Percentiles rank a stretch among this genome's conserved stretches.
phyloP scores from a whole-genome alignment of 1,140 invertebrate genomes.

The Rhagoletis pomonella region DNA sequence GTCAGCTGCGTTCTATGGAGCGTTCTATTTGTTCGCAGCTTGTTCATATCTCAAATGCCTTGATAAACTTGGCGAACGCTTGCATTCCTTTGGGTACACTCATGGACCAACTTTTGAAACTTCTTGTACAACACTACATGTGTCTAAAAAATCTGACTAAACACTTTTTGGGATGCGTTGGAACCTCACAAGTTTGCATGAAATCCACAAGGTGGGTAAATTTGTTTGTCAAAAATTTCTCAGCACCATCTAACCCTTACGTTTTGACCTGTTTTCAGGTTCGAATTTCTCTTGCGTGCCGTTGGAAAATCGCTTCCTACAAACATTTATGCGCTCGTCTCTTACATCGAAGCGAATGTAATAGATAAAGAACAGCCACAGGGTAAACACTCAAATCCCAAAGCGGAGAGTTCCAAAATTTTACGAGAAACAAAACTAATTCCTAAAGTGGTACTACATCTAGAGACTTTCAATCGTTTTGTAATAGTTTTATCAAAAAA shows the following conservation, averaged over 20 bases:
- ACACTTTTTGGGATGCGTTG: conserved; percentile 63
- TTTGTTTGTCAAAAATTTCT: background rate
- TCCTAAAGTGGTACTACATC: conserved; percentile 77
- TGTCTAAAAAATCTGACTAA: conserved; percentile 68
- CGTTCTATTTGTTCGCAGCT: conserved; percentile 69
- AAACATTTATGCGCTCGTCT: conserved; percentile 77
- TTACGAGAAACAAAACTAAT: conserved; percentile 78
- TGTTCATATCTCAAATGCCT: conserved; percentile 65
- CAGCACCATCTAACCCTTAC: background rate
- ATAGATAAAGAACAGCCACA: conserved; percentile 63
- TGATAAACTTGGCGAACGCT: conserved; percentile 65
- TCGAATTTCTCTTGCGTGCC: conserved; percentile 76
- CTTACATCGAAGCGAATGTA: conserved; percentile 76
- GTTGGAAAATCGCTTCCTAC: conserved; percentile 77
- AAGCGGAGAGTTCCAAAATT: conserved; percentile 76
- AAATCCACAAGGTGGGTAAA: conserved; percentile 65
- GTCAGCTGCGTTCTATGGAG: conserved; percentile 64
- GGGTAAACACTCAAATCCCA: conserved; percentile 66
- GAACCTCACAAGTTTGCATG: conserved; percentile 55
- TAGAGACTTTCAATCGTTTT: conserved; percentile 79
- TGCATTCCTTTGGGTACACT: conserved; percentile 65
- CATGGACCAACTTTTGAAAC: conserved; percentile 67
- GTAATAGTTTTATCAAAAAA: conserved; percentile 78
- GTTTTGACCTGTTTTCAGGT: conserved; percentile 70
- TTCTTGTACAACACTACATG: conserved; percentile 68